Evolutionary conservation across 2,113 vertebrate genomes (phyloP).

Genomic region (Microtus richardsoni): DNA sequence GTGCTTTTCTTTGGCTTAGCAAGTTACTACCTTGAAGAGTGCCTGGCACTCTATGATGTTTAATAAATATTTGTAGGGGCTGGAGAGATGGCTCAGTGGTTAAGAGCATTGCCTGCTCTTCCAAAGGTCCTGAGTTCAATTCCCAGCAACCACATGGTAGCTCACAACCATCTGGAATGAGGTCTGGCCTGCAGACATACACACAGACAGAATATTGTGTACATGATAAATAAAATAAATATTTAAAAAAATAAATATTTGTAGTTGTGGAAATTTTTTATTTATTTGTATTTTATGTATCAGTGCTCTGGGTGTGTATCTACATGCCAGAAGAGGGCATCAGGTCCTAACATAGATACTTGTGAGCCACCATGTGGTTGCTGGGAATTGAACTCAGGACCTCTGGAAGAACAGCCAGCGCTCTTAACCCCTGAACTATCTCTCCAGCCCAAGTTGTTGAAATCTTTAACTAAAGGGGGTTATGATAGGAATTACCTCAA

Average conservation of each 20-base stretch:
- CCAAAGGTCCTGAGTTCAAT: no score
- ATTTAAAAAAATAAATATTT: not conserved
- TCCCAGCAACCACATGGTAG: no score
- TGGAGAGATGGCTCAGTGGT: no score
- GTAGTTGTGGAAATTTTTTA: not conserved
- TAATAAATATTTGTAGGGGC: not conserved
- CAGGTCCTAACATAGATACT: not conserved
- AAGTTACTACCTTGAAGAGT: not conserved
- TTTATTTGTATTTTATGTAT: not conserved
- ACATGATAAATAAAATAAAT: no score
- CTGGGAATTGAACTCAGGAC: not conserved
- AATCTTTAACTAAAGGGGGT: not conserved
- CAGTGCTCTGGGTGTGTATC: not conserved
- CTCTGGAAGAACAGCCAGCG: not conserved
- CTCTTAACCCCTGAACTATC: not conserved
- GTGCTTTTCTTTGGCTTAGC: not conserved
- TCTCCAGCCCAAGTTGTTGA: not conserved
- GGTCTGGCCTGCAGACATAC: no score
- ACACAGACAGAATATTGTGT: no score
- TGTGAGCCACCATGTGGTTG: not conserved
- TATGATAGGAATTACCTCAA: not conserved
- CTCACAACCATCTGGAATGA: no score
- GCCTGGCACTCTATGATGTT: not conserved
- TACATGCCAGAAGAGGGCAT: not conserved
- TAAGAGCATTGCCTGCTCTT: no score